These are phyloP conservation scores for Timandra comae DNA, from an alignment of 2,888 invertebrate genomes.

Conservation along the genomic window DNA sequence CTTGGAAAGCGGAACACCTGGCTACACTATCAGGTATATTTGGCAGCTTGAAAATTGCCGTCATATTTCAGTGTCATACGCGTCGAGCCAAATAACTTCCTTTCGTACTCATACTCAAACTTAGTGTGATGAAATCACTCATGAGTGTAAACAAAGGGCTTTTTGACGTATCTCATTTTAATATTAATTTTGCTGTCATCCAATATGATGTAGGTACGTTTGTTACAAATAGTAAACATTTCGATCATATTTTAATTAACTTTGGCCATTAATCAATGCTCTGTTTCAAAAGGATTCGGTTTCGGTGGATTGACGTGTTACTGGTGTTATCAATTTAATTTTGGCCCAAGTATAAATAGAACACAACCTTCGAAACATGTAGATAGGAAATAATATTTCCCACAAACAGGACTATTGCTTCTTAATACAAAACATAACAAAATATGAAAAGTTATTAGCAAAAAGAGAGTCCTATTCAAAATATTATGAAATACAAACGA, in stretches of 20 bases:
- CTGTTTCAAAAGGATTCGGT: neutral
- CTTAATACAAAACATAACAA: too few relatives aligned
- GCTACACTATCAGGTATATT: constrained; percentile 33
- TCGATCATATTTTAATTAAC: constrained; percentile 1
- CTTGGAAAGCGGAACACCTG: constrained; percentile 22
- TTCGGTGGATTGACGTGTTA: too few relatives aligned
- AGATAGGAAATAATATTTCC: too few relatives aligned
- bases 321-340: too few relatives aligned
- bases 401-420: too few relatives aligned
- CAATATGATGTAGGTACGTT: constrained; percentile 3
- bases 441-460: too few relatives aligned
- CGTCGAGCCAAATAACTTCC: constrained; percentile 55
- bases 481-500: too few relatives aligned
- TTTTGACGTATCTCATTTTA: constrained; percentile 16
- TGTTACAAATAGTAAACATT: constrained; percentile 2
- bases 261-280: neutral
- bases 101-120: constrained; percentile 46
- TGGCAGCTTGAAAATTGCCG: constrained; percentile 59
- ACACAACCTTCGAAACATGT: too few relatives aligned
- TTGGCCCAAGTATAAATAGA: too few relatives aligned
- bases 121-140: constrained; percentile 46
- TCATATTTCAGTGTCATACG: constrained; percentile 65
- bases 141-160: constrained; percentile 40
- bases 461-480: too few relatives aligned
- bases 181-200: constrained; percentile 8